phyloP scores from a whole-genome alignment of 2,888 invertebrate species.

The Euproctis similis region DNA sequence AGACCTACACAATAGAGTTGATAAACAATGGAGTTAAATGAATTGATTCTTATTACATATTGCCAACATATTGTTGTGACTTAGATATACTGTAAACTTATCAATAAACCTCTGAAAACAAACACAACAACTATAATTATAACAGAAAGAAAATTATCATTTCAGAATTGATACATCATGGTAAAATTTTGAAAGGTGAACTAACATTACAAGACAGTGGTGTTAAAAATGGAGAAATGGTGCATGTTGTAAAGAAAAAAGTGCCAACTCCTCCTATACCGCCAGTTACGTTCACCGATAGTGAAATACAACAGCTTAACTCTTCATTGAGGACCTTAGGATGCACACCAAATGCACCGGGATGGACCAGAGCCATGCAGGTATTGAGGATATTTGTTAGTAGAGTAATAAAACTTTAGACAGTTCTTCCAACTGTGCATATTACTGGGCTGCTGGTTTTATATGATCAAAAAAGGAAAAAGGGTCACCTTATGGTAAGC shows the following conservation, averaged over 20 bases:
- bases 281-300: constrained; percentile 70
- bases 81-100: too few relatives aligned
- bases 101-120: too few relatives aligned
- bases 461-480: too few relatives aligned
- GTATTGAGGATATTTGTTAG: too few relatives aligned
- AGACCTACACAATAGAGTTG: too few relatives aligned
- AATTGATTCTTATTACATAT: too few relatives aligned
- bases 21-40: too few relatives aligned
- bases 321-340: constrained; percentile 78
- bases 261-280: constrained; percentile 40
- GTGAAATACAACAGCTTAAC: constrained; percentile 78
- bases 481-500: too few relatives aligned
- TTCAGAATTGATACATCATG: constrained; percentile 76
- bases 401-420: too few relatives aligned
- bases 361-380: constrained; percentile 80
- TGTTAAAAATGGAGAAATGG: constrained; percentile 72
- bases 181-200: constrained; percentile 79
- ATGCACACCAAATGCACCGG: constrained; percentile 73
- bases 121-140: not conserved
- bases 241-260: constrained; percentile 75
- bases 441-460: too few relatives aligned
- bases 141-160: not conserved
- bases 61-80: too few relatives aligned
- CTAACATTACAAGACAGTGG: constrained; percentile 78
- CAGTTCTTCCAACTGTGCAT: too few relatives aligned